phyloP scores from a whole-genome alignment of 2,888 invertebrate species.

The Idaea dimidiata region DNA sequence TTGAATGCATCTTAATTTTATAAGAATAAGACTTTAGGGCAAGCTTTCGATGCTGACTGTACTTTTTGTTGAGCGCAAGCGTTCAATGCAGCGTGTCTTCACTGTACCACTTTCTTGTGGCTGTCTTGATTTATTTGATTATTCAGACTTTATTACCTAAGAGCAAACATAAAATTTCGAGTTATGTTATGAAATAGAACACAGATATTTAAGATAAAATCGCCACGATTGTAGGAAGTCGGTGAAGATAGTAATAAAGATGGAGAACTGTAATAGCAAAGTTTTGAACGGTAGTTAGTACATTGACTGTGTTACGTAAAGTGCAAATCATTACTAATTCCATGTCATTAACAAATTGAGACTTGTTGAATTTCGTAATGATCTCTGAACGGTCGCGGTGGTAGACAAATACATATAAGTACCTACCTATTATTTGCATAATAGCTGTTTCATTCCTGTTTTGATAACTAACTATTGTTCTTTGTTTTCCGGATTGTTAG shows the following conservation, averaged over 20 bases:
- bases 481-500: no score
- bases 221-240: neutral
- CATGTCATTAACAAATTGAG: neutral
- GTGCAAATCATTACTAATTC: constrained; percentile 5
- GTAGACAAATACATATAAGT: neutral
- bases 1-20: constrained; percentile 9
- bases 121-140: constrained; percentile 26
- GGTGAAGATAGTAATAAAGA: neutral
- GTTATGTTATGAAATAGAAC: neutral
- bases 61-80: constrained; percentile 17
- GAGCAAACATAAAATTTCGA: constrained; percentile 4
- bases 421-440: neutral
- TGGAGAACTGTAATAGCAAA: neutral
- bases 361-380: neutral
- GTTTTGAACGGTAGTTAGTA: neutral
- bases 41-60: neutral
- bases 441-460: neutral
- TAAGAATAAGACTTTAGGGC: constrained; percentile 10
- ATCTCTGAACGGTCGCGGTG: neutral
- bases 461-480: neutral
- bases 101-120: constrained; percentile 38
- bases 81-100: constrained; percentile 36
- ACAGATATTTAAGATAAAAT: neutral
- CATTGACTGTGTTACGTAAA: constrained; percentile 3
- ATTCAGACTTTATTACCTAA: neutral